Evolutionary conservation across 2,888 invertebrate genomes (phyloP), one percentile per base, ranked within the genome.

Genomic region (Frankliniella fusca): DNA sequence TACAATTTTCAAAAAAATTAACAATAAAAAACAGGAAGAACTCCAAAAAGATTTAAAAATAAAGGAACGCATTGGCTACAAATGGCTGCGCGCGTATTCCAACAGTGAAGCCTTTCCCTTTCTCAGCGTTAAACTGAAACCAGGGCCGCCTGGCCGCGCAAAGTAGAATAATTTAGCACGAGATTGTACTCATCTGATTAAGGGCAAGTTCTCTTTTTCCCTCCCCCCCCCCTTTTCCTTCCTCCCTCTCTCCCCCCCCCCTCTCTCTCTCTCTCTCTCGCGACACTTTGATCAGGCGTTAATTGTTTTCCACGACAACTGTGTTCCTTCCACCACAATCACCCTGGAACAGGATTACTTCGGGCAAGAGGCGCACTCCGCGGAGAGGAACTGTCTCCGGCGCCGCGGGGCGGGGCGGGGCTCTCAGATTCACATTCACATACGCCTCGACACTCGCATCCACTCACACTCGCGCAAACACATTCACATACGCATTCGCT

Each of bases 301-400:
- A 81, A 70, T 70, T 81, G 10, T n/a, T 23, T n/a, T 23, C 48
- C 80, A 48, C 20, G 38, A 38, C n/a, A 38, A 38, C 81, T 81
- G 12, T 15, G 20, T 54, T 49, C 18, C 70, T 20, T 23, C 18
- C 23, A 28, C 81, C 48, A 48, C 81, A 81, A 82, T 81, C 83
- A 82, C 82, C 65, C 81, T 82, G 76, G 81, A 81, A 83, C 82
- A 81, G 48, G 49, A 23, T 81, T 23, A 81, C 48, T 3, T 18
- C 23, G 28, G 80, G 80, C 27, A 80, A 80, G 20, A 38, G 80
- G 38, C 18, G 80, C 23, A 3, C 27, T 3, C 23, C 9, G 80
- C 80, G 5, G 3, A 38, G 38, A 18, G 20, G 80, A 15, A 23
- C 18, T 9, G 28, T 27, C 38, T 38, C 18, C 23, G 18, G 80